phyloP scores from a whole-genome alignment of 2,888 invertebrate species.

The Zelleria hepariella region DNA sequence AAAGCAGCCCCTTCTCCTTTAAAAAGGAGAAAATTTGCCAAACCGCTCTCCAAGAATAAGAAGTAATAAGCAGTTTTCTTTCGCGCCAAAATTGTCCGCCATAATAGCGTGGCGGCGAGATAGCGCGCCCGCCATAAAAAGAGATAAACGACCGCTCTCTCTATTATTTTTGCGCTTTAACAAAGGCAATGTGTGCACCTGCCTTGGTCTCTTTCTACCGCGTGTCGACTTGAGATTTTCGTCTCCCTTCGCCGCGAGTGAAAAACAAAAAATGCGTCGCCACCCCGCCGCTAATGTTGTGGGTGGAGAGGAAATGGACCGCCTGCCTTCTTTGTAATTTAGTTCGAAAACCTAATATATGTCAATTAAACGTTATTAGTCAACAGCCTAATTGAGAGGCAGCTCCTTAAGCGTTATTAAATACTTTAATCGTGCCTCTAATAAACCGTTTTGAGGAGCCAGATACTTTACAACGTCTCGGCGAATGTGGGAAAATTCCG shows the following conservation, averaged over 20 bases:
- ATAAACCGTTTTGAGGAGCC: background rate
- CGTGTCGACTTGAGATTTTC: conserved; percentile 21
- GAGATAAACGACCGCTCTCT: conserved; percentile 71
- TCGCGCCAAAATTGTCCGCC: conserved; percentile 71
- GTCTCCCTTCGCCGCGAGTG: conserved; percentile 44
- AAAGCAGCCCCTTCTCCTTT: conserved; percentile 9
- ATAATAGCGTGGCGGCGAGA: conserved; percentile 67
- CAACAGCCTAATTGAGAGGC: conserved; percentile 20
- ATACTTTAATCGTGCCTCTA: conserved; percentile 41
- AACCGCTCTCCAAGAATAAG: conserved; percentile 54
- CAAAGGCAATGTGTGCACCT: conserved; percentile 68
- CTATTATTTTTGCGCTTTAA: conserved; percentile 72
- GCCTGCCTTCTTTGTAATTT: conserved; percentile 62
- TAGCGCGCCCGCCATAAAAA: conserved; percentile 69
- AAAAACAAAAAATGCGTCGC: conserved; percentile 66
- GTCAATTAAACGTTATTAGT: conserved; percentile 67
- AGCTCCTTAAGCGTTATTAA: conserved; percentile 49
- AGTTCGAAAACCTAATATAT: conserved; percentile 62
- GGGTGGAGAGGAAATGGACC: conserved; percentile 40
- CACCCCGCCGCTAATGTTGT: conserved; percentile 58
- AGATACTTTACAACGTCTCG: background rate
- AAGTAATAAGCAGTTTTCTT: conserved; percentile 72
- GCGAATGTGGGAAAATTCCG: background rate
- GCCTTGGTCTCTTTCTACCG: conserved; percentile 53
- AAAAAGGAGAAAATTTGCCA: conserved; percentile 37